phyloP scores from a whole-genome alignment of 2,113 vertebrate species.

The Acrocephalus kingi region DNA sequence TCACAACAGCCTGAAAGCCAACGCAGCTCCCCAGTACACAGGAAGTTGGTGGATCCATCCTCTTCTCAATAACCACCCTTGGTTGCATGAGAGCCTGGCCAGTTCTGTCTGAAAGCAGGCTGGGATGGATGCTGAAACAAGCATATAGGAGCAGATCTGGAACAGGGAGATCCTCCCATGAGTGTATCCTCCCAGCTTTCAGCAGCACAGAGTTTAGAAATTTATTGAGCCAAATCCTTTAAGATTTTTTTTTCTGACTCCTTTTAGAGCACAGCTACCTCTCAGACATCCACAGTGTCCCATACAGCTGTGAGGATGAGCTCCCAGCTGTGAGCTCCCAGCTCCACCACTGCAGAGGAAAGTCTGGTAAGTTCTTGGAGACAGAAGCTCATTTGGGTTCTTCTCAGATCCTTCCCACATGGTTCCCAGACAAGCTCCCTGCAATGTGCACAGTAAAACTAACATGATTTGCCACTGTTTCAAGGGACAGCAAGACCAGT shows the following conservation, averaged over 20 bases:
- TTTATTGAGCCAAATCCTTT: not conserved
- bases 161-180: not conserved
- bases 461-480: not conserved
- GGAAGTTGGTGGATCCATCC: not conserved
- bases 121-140: not conserved
- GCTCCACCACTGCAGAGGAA: not conserved
- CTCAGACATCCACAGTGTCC: not conserved
- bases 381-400: not conserved
- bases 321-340: not conserved
- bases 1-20: not conserved
- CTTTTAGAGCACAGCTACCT: not conserved
- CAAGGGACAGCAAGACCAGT: not conserved
- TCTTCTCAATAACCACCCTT: not conserved
- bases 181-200: not conserved
- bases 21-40: fast-evolving
- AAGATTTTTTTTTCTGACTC: not conserved
- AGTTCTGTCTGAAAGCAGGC: not conserved
- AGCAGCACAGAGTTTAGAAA: not conserved
- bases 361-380: not conserved
- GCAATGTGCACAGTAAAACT: not conserved
- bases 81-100: fast-evolving
- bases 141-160: not conserved
- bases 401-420: not conserved
- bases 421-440: not conserved
- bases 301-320: not conserved